Conservation (phyloP, 2,888 invertebrate species). For the Netelia virgata region DNA sequence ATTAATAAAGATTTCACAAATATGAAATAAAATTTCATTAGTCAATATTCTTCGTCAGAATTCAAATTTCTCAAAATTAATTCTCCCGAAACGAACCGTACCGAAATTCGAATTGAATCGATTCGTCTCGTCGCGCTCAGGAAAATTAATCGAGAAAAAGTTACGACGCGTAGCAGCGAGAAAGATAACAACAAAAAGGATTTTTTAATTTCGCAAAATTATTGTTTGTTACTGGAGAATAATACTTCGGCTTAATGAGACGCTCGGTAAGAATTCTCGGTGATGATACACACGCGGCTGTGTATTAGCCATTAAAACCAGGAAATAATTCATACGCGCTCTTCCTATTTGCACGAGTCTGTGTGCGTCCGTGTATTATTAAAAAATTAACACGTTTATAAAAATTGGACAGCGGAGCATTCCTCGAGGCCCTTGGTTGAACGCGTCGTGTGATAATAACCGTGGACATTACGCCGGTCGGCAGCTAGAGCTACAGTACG, state of each 20-base stretch:
- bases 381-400: constrained; percentile 60
- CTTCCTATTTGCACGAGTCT: constrained; percentile 32
- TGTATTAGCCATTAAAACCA: constrained; percentile 61
- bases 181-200: constrained; percentile 2
- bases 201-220: constrained; percentile 43
- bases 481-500: constrained; percentile 31
- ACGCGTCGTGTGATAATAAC: constrained; percentile 59
- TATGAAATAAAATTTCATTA: no score
- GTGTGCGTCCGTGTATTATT: constrained; percentile 38
- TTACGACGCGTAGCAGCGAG: no score
- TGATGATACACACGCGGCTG: background rate
- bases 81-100: background rate
- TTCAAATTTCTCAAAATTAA: background rate
- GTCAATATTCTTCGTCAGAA: no score
- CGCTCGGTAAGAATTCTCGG: constrained; percentile 48
- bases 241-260: constrained; percentile 66
- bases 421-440: constrained; percentile 32
- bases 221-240: constrained; percentile 64
- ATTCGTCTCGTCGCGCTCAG: background rate
- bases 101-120: no score
- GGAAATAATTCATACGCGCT: constrained; percentile 64
- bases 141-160: no score
- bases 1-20: no score
- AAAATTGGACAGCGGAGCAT: constrained; percentile 55
- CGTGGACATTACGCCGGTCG: constrained; percentile 61